Evolutionary conservation across 1,140 invertebrate species (phyloP), one percentile per base, ranked within the genome.

Genomic region (Pseudomyrmex dendroicus): DNA sequence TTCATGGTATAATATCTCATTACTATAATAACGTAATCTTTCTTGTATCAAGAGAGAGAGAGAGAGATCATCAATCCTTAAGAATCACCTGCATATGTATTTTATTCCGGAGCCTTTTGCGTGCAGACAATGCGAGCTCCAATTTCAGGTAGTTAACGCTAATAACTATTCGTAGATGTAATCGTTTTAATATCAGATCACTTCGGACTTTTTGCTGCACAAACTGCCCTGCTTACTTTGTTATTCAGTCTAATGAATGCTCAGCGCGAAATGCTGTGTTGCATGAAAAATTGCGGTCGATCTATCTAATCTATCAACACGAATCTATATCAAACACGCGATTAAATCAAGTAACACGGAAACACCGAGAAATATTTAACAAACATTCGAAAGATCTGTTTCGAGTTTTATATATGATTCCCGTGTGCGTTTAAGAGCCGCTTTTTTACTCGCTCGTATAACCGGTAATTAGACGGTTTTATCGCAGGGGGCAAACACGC

Each of bases 121-220:
- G n/a, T 78, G 87, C 84, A 85, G 52, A 22, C 68, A 83, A 48
- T 88, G 78, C 15, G 59, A 25, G n/a, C 77, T 88, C 4, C 67
- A 82, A 61, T 85, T 89, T 78, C 77, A 85, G 73, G 87, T 89
- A 83, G 15, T 25, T 72, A 80, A 80, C 70, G 76, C 76, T 80
- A 80, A 80, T 80, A 80, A 72, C 46, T n/a, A 80, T 72, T 80
- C 66, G 66, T 59, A 70, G 44, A 70, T 78, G 17, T 78, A 56
- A 78, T 61, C 44, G 46, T 50, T 54, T 50, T 61, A 25, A 80
- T 72, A 72, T 72, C 76, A 80, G 54, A 80, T 80, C 64, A 48
- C 52, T 80, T 80, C 54, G 22, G 59, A 83, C 82, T 77, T 48
- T 83, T 83, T 83, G 50, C 61, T 48, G 52, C 72, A 57, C 72